These are phyloP conservation scores for Synanthedon myopaeformis DNA, from an alignment of 2,888 invertebrate species.

Conservation along the genomic window DNA sequence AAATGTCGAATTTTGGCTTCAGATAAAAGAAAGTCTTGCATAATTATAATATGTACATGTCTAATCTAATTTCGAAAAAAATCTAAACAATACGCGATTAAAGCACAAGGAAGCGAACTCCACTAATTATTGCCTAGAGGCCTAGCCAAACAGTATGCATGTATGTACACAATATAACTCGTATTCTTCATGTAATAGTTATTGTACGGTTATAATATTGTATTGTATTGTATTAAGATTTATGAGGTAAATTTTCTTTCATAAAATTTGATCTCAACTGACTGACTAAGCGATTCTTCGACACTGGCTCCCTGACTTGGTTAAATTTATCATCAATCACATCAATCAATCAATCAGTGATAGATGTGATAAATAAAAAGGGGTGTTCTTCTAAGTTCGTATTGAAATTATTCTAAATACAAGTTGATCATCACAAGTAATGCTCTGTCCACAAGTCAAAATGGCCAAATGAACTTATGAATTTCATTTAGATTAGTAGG, in stretches of 20 bases:
- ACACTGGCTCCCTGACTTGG: neutral
- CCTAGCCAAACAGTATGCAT: constrained; percentile 20
- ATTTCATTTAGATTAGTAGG: constrained; percentile 22
- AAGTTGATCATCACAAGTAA: constrained; percentile 29
- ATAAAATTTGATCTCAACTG: constrained; percentile 52
- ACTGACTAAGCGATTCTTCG: constrained; percentile 21
- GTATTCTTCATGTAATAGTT: neutral
- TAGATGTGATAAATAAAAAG: too few relatives aligned
- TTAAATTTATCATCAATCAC: too few relatives aligned
- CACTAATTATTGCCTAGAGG: constrained; percentile 18
- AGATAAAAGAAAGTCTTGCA: too few relatives aligned
- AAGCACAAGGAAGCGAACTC: constrained; percentile 19
- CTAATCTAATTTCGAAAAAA: too few relatives aligned
- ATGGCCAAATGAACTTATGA: constrained; percentile 22
- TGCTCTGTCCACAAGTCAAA: constrained; percentile 11
- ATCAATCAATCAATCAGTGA: too few relatives aligned
- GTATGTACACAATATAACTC: neutral
- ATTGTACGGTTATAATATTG: neutral
- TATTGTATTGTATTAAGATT: neutral
- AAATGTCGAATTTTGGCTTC: too few relatives aligned
- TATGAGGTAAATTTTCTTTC: constrained; percentile 12
- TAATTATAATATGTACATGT: too few relatives aligned
- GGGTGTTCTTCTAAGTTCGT: too few relatives aligned
- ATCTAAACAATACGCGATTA: constrained; percentile 8
- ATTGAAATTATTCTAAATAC: too few relatives aligned